A percentile compares a stretch with the other conserved stretches of the same genome.
phyloP scores from a whole-genome alignment of 2,888 invertebrate genomes.

The Taphrorychus bicolor region DNA sequence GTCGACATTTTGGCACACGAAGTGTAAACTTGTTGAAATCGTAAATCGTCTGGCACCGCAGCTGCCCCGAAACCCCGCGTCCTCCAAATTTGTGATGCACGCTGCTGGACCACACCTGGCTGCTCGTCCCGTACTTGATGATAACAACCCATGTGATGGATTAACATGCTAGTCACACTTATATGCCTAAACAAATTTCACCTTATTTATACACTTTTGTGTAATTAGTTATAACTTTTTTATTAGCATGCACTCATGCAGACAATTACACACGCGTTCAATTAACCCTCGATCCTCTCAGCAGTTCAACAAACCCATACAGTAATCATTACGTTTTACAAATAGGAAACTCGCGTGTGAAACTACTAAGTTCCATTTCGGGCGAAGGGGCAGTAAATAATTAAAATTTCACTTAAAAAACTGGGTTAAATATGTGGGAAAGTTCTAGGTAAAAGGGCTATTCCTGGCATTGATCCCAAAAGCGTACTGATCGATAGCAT shows the following conservation, averaged over 20 bases:
- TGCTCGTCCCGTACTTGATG: not conserved
- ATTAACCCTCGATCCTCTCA: no score
- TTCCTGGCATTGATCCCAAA: constrained; percentile 30
- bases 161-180: not conserved
- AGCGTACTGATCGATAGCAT: constrained; percentile 15
- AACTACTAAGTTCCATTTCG: constrained; percentile 5
- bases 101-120: constrained; percentile 18
- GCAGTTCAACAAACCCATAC: not conserved
- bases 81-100: constrained; percentile 30
- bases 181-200: not conserved
- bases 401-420: constrained; percentile 30
- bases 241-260: no score
- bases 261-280: no score
- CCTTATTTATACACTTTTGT: not conserved
- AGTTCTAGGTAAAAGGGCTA: constrained; percentile 24
- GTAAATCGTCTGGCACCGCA: constrained; percentile 41
- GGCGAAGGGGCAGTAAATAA: constrained; percentile 24
- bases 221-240: no score
- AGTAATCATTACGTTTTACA: constrained; percentile 1
- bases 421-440: constrained; percentile 28
- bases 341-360: constrained; percentile 23
- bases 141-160: not conserved
- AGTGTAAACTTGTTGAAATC: constrained; percentile 26
- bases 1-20: constrained; percentile 31
- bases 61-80: constrained; percentile 15